Conservation (phyloP, 2,888 invertebrate species). For the Bellardia bayeri region DNA sequence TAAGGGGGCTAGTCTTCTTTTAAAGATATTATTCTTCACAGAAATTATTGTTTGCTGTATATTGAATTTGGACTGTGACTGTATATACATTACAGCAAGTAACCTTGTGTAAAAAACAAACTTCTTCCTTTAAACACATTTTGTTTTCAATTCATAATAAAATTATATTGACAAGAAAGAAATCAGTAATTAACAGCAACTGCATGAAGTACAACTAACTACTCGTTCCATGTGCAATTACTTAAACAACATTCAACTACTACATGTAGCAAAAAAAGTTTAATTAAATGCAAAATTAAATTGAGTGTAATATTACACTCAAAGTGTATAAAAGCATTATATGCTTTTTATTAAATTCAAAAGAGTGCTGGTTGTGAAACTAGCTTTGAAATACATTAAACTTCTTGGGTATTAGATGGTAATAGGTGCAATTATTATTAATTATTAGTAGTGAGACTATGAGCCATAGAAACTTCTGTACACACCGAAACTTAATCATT, state of each 20-base stretch:
- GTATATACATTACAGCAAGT: not conserved
- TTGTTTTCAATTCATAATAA: not conserved
- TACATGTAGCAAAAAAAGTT: slow-evolving; percentile 7
- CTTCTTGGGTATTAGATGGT: too few relatives aligned
- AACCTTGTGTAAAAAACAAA: not conserved
- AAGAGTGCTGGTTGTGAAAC: too few relatives aligned
- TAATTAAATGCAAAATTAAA: slow-evolving; percentile 33
- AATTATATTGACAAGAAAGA: slow-evolving; percentile 23
- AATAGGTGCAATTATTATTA: too few relatives aligned
- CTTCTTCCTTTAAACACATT: not conserved
- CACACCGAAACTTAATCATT: too few relatives aligned
- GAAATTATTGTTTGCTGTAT: too few relatives aligned
- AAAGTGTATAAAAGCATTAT: not conserved
- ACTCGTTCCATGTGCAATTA: not conserved
- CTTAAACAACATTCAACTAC: not conserved
- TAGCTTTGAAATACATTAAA: too few relatives aligned
- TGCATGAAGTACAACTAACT: not conserved
- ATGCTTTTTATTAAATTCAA: too few relatives aligned
- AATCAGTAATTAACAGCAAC: slow-evolving; percentile 3
- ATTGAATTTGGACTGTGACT: too few relatives aligned
- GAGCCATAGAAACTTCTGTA: too few relatives aligned
- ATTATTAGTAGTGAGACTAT: too few relatives aligned
- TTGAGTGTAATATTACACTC: slow-evolving; percentile 18
- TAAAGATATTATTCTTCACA: too few relatives aligned
- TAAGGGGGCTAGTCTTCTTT: too few relatives aligned